phyloP scores from a whole-genome alignment of 2,888 invertebrate genomes.

The Tetanocera ferruginea region DNA sequence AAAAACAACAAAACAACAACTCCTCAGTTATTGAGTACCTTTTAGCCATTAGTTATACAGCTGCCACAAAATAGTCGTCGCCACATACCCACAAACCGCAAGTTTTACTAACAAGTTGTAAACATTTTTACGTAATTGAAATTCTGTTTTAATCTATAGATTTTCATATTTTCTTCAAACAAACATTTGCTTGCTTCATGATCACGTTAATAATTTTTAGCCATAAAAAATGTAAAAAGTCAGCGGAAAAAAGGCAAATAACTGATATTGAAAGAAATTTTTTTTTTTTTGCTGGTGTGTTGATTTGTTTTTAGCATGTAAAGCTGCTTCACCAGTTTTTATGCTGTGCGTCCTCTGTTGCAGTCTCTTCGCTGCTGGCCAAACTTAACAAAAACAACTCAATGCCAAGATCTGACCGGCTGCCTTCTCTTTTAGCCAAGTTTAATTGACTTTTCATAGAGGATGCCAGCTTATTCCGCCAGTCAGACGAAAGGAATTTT shows the following conservation, averaged over 20 bases:
- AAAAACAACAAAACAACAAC: no score
- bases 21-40: no score
- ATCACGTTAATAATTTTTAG: no score
- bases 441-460: conserved; percentile 5
- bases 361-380: neutral
- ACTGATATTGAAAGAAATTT: neutral
- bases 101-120: no score
- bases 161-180: no score
- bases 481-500: conserved; percentile 4
- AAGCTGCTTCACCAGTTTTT: neutral
- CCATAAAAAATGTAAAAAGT: no score
- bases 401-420: conserved; percentile 4
- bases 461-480: neutral
- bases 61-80: no score
- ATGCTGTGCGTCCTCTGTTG: neutral
- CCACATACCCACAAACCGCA: no score
- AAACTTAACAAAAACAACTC: neutral
- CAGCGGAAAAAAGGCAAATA: neutral
- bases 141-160: no score
- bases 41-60: no score
- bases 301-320: neutral
- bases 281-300: neutral
- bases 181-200: no score
- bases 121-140: no score
- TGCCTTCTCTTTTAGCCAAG: neutral